phyloP scores from a whole-genome alignment of 2,797 vertebrate species.

The Chelon labrosus region DNA sequence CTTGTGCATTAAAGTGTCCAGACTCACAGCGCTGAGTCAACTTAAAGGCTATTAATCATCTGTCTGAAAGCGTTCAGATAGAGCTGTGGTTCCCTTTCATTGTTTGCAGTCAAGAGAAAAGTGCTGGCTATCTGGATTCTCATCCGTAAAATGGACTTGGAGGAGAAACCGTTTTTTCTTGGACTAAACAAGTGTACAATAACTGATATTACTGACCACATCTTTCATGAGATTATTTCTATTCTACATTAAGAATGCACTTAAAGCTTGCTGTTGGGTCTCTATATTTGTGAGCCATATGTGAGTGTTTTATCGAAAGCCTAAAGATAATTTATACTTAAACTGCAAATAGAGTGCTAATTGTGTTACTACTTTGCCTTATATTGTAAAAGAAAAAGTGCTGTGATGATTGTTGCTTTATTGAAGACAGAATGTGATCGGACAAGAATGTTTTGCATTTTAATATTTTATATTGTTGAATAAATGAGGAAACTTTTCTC shows the following conservation, averaged over 20 bases:
- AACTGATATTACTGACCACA: conserved; percentile 44
- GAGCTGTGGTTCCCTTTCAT: conserved; percentile 25
- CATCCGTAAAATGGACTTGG: conserved; percentile 37
- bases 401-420: conserved; percentile 66
- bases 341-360: conserved; percentile 48
- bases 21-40: conserved; percentile 49
- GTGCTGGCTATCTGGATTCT: conserved; percentile 28
- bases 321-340: conserved; percentile 65
- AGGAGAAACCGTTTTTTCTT: conserved; percentile 27
- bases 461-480: conserved; percentile 73
- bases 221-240: conserved; percentile 46
- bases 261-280: conserved; percentile 59
- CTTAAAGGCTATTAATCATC: conserved; percentile 42
- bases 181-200: conserved; percentile 47
- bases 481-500: conserved; percentile 49
- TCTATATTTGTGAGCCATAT: conserved; percentile 58
- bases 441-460: conserved; percentile 61
- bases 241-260: conserved; percentile 64
- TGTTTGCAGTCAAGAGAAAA: conserved; percentile 45
- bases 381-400: conserved; percentile 46
- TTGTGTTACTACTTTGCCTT: conserved; percentile 68
- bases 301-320: conserved; percentile 59
- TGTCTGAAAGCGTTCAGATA: conserved; percentile 37
- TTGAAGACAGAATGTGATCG: conserved; percentile 39
- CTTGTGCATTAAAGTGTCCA: conserved; percentile 56